These are phyloP conservation scores for Eupithecia centaureata DNA, from an alignment of 2,888 invertebrate genomes.

Conservation along the genomic window DNA sequence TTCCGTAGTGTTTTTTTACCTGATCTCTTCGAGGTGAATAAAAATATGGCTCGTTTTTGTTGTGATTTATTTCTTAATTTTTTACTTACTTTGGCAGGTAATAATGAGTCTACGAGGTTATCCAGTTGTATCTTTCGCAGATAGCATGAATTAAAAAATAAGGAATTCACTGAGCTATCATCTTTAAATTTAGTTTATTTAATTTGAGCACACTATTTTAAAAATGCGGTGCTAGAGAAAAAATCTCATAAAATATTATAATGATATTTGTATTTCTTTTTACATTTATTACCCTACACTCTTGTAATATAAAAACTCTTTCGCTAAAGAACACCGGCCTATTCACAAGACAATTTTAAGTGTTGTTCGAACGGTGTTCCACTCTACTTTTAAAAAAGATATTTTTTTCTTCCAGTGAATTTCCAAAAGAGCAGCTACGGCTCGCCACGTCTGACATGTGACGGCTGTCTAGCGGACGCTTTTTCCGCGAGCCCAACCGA, in stretches of 20 bases:
- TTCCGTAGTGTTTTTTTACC: conserved; percentile 15
- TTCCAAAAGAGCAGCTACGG: conserved; percentile 52
- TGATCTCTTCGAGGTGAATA: conserved; percentile 10
- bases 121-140: no score
- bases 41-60: not conserved
- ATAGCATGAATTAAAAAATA: not conserved
- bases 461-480: conserved; percentile 82
- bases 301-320: not conserved
- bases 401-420: conserved; percentile 6
- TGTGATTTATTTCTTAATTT: conserved; percentile 4
- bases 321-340: not conserved
- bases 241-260: no score
- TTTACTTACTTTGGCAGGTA: not conserved
- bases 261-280: no score
- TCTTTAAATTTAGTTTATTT: no score
- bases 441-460: conserved; percentile 51
- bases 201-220: no score
- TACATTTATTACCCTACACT: not conserved
- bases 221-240: no score
- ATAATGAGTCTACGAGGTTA: conserved; percentile 3
- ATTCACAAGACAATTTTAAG: no score
- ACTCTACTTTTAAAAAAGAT: not conserved
- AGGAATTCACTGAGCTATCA: not conserved
- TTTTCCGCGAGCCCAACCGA: conserved; percentile 82
- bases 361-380: not conserved